Evolutionary conservation across 2,113 vertebrate genomes (phyloP).

Genomic region (Malurus melanocephalus): DNA sequence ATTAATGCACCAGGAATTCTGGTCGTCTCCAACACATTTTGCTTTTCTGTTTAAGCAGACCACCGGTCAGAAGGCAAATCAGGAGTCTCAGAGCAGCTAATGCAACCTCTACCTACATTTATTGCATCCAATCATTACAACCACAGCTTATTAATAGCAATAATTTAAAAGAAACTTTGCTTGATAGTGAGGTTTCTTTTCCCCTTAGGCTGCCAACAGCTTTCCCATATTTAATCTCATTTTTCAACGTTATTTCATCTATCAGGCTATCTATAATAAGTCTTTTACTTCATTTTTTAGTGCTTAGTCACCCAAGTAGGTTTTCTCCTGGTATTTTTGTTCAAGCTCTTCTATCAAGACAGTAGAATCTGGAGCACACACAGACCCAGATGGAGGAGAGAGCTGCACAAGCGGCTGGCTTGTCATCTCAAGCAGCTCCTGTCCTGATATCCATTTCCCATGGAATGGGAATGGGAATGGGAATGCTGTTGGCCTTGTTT

Average conservation of each 20-base stretch:
- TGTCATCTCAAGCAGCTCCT: not conserved
- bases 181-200: not conserved
- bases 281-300: not conserved
- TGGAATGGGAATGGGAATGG: not conserved
- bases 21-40: not conserved
- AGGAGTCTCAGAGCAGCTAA: not conserved
- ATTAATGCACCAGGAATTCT: not conserved
- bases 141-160: conserved; percentile 2
- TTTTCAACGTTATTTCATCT: not conserved
- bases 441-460: not conserved
- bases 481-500: fast-evolving
- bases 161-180: not conserved
- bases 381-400: not conserved
- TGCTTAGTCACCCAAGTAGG: not conserved
- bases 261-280: not conserved
- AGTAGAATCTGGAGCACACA: not conserved
- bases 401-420: fast-evolving
- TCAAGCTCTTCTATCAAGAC: not conserved
- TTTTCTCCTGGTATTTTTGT: not conserved
- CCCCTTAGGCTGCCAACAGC: not conserved
- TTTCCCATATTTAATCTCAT: not conserved
- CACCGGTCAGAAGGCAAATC: not conserved
- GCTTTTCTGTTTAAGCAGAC: not conserved
- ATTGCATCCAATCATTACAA: not conserved
- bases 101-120: not conserved